A percentile compares a stretch with the other conserved stretches of the same genome.
These are phyloP conservation scores for Hippotragus niger DNA, from an alignment of 2,113 vertebrate species.

Conservation along the genomic window DNA sequence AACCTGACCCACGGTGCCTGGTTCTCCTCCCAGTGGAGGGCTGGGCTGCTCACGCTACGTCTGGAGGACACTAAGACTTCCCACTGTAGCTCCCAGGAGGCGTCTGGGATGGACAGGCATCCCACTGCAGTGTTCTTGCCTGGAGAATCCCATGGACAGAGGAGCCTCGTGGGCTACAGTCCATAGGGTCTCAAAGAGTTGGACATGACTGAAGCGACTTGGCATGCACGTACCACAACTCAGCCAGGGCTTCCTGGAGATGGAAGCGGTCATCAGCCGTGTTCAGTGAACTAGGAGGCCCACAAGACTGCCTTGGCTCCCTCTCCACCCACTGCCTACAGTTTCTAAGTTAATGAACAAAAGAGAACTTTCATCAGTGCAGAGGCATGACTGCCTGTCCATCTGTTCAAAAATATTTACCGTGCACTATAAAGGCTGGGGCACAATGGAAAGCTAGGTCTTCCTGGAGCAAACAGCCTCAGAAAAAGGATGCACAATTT, in stretches of 20 bases:
- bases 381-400: not conserved
- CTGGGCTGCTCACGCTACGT: rapidly evolving
- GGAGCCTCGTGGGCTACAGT: not conserved
- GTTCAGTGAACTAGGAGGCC: not conserved
- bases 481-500: not conserved
- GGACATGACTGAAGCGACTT: not conserved
- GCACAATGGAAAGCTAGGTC: not conserved
- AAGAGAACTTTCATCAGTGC: not conserved
- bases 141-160: not conserved
- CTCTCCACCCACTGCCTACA: not conserved
- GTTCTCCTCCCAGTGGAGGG: not conserved
- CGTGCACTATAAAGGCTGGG: not conserved
- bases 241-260: not conserved
- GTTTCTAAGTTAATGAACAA: not conserved
- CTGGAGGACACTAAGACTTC: rapidly evolving
- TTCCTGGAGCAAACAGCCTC: not conserved
- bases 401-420: not conserved
- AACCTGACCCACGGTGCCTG: rapidly evolving
- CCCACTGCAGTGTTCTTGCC: not conserved
- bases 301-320: no score
- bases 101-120: not conserved
- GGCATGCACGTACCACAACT: not conserved
- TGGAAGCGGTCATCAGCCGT: rapidly evolving
- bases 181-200: not conserved
- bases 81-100: not conserved